A percentile compares a stretch with the other conserved stretches of the same genome.
Conservation (phyloP, 2,113 vertebrate species). For the Lasiurus cinereus region DNA sequence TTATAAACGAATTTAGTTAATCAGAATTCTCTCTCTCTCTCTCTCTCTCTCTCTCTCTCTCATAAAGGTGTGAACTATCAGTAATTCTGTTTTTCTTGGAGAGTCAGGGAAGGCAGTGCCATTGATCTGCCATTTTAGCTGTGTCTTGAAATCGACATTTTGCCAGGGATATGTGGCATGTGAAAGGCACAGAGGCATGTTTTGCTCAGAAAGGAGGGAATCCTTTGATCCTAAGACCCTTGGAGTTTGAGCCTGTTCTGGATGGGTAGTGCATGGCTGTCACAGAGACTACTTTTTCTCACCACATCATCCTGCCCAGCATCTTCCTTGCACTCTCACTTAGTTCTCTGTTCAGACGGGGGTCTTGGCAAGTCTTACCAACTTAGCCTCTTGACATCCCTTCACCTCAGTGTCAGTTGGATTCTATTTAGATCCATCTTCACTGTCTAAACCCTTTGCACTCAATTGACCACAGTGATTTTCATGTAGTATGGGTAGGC, state of each 20-base stretch:
- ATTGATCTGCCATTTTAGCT: background rate
- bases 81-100: background rate
- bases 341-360: background rate
- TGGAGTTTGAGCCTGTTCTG: background rate
- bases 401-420: background rate
- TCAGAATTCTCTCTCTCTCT: background rate
- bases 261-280: background rate
- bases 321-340: background rate
- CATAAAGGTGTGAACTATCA: background rate
- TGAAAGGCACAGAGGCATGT: background rate
- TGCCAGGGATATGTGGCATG: background rate
- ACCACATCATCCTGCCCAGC: background rate
- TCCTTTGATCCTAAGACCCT: background rate
- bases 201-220: background rate
- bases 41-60: background rate
- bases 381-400: background rate
- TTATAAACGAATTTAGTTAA: conserved; percentile 9
- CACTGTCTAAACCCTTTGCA: background rate
- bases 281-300: background rate
- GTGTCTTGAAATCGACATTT: conserved; percentile 13
- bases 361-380: background rate
- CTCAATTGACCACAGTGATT: background rate
- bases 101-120: background rate
- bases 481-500: background rate
- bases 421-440: background rate